Evolutionary conservation across 2,888 invertebrate species (phyloP), one percentile per base, ranked within the genome.

Genomic region (Prosopocoilus inquinatus): DNA sequence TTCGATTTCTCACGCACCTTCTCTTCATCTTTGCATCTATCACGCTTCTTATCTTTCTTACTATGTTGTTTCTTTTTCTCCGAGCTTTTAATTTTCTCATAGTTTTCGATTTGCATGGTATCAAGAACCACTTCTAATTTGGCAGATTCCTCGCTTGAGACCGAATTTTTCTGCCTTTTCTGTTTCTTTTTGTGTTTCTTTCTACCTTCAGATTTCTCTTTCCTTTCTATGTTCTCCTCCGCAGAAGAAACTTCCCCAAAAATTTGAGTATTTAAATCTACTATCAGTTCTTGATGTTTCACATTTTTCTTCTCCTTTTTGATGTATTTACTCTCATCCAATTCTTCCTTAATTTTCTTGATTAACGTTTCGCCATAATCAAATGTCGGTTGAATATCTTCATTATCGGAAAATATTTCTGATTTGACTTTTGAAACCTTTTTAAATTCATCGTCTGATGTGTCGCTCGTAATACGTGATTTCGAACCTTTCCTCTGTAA

Each of bases 171-270:
- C 63, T 88, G 86, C 28, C 88, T 87, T 74, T 88, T 91, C 71
- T 90, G 90, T 69, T 90, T 91, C 80, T 91, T 91, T 75, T 90
- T 91, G 70, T 91, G 91, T 70, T 90, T 91, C 71, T 87, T 90
- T 8, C 89, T 81, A 45, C 81, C 71, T 68, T 87, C 87, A 13
- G 68, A 63, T 61, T 72, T 75, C 39, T 75, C 74, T 52, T 72
- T 70, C 49, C 65, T 50, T 55, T 53, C 68, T 43, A 58, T 59
- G 54, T 63, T 66, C 57, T 76, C 76, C 47, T 76, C 76, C 28
- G 72, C 75, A 0, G 74, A 71, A 12, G 75, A 75, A 56, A 61
- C 57, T 11, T 67, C 66, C 2, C 66, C 68, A 50, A 68, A 67
- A 20, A 67, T 68, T 53, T 71, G 70, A 3, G 69, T 60, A 47